Evolutionary conservation across 2,888 invertebrate species (phyloP), one percentile per base, ranked within the genome.

Genomic region (Trichogramma evanescens): DNA sequence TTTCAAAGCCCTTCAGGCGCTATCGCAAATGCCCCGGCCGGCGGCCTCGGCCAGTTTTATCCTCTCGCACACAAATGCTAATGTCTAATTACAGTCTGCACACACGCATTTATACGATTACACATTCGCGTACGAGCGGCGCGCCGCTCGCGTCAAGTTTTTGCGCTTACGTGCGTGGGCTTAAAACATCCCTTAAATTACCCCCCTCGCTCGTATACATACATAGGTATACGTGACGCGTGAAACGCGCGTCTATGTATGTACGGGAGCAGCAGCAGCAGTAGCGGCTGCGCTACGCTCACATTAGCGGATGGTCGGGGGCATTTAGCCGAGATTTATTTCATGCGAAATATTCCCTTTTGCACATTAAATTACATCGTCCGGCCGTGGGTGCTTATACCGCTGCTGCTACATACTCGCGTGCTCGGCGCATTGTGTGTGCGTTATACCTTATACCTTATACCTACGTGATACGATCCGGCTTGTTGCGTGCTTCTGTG

Each of bases 151-250:
- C 70, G 71, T 71, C 72, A 72, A 75, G 74, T 77, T 77, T 77
- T 77, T 77, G 76, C 67, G 67, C 69, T 61, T 61, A 54, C 63
- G 58, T 55, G 60, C 55, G 50, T 42, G 45, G 71, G 75, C 76
- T 77, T 76, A 75, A 77, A 77, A 75, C 74, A 72, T 75, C 76
- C 77, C 74, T 77, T 76, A 76, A 77, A 77, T 77, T 76, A 77
- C 72, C 73, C 70, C 72, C 72, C 74, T 74, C 40, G n/a, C 8
- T 42, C 45, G n/a, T 4, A 2, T 26, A 26, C 13, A 13, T 26
- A 26, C 26, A 26, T 26, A 26, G 26, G 26, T 26, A 26, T 26
- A 26, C 13, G 13, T 26, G 2, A 26, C 26, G 26, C 26, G 26
- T 26, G 26, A 26, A 26, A 26, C 3, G 26, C 26, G 26, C 26